phyloP scores from a whole-genome alignment of 2,113 vertebrate genomes.

The Otus sunia region DNA sequence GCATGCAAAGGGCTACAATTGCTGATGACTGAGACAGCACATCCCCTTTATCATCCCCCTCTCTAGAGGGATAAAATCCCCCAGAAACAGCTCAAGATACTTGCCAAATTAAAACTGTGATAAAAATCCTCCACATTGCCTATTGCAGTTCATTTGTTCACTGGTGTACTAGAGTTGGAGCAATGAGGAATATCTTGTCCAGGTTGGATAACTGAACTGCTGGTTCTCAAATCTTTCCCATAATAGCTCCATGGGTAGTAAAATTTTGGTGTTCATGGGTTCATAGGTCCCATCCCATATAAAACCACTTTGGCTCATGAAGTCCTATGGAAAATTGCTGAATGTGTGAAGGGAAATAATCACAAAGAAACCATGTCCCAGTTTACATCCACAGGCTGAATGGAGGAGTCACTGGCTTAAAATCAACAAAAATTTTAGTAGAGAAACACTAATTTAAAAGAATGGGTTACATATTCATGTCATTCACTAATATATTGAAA shows the following conservation, averaged over 20 bases:
- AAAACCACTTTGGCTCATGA: background rate
- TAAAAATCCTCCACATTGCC: background rate
- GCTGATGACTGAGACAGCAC: background rate
- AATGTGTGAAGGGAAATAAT: background rate
- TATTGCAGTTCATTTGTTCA: background rate
- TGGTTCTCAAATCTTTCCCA: background rate
- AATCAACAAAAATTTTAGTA: background rate
- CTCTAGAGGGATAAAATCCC: background rate
- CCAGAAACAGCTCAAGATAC: background rate
- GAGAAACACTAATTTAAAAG: background rate
- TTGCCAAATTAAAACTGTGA: background rate
- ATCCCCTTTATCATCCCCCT: background rate
- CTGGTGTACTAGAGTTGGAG: background rate
- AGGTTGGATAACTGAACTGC: background rate
- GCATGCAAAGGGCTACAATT: background rate
- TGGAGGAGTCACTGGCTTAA: background rate
- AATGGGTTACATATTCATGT: background rate
- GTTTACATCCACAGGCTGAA: background rate
- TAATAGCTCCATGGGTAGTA: background rate
- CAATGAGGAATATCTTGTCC: background rate
- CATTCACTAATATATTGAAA: background rate
- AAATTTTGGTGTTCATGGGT: background rate
- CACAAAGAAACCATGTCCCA: background rate
- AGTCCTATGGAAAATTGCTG: background rate
- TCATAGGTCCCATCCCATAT: background rate